These are phyloP conservation scores for Drosophila ustulata DNA, from an alignment of 2,888 invertebrate genomes.

Conservation along the genomic window DNA sequence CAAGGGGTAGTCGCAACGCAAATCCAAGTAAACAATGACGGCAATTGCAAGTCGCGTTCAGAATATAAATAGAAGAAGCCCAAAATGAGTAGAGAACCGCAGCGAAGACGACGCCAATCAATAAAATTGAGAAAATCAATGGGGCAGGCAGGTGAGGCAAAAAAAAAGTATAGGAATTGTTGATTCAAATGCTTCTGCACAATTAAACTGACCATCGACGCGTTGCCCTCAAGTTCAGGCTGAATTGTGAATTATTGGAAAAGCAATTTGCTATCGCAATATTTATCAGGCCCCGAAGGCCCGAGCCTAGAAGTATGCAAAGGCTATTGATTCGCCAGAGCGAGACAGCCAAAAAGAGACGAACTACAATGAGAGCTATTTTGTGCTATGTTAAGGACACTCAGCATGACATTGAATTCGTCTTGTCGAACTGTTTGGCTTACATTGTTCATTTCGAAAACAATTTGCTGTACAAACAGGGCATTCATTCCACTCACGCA, in stretches of 20 bases:
- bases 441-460: constrained; percentile 7
- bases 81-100: not conserved
- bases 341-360: not conserved
- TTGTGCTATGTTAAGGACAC: constrained; percentile 31
- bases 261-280: constrained; percentile 50
- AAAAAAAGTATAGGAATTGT: constrained; percentile 19
- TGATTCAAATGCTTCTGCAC: constrained; percentile 30
- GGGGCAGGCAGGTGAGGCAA: constrained; percentile 17
- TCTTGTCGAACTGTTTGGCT: constrained; percentile 12
- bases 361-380: not conserved
- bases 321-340: constrained; percentile 38
- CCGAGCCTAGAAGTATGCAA: constrained; percentile 43
- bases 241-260: constrained; percentile 47
- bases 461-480: constrained; percentile 32
- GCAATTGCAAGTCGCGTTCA: not conserved
- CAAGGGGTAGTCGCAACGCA: not conserved
- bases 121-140: constrained; percentile 51
- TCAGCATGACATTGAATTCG: constrained; percentile 31
- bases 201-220: constrained; percentile 23
- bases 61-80: constrained; percentile 5
- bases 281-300: constrained; percentile 32
- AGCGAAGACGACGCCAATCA: constrained; percentile 36
- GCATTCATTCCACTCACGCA: constrained; percentile 19
- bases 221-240: constrained; percentile 47
- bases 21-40: not conserved